Percentiles rank a stretch among this genome's conserved stretches.
Evolutionary conservation across 2,113 vertebrate species (phyloP).

Genomic region (Gallinago paraguaiae): DNA sequence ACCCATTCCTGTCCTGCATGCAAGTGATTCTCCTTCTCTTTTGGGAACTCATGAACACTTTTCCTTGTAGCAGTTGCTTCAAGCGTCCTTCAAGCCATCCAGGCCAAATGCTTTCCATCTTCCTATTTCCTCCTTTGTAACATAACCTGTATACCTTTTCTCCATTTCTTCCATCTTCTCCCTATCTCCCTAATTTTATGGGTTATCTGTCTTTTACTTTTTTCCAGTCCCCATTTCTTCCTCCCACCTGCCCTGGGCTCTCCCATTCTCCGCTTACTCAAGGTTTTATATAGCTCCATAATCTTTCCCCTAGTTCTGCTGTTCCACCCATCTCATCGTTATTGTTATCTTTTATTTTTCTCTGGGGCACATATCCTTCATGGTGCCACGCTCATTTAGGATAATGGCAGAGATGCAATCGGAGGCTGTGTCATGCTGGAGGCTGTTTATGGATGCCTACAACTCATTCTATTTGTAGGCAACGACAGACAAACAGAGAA

Average conservation of each 20-base stretch:
- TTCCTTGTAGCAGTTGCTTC: background rate
- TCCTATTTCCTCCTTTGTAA: background rate
- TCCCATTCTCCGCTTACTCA: background rate
- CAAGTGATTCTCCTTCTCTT: background rate
- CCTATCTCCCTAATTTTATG: background rate
- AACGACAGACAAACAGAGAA: slow-evolving; percentile 49
- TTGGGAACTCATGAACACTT: background rate
- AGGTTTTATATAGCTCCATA: background rate
- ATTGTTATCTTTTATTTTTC: slow-evolving; percentile 5
- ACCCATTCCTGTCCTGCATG: background rate
- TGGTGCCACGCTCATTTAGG: slow-evolving; percentile 26
- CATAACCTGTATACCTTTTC: background rate
- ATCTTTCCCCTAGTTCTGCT: background rate
- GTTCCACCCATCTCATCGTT: background rate
- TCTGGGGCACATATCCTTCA: background rate
- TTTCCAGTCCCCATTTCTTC: background rate
- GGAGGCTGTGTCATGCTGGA: slow-evolving; percentile 1
- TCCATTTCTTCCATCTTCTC: background rate
- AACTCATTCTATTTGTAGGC: slow-evolving; percentile 50
- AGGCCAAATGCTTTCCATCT: background rate
- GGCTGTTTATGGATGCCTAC: slow-evolving; percentile 46
- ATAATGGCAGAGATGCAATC: background rate
- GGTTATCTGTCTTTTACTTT: background rate
- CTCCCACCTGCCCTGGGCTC: background rate
- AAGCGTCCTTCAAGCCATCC: background rate